phyloP scores from a whole-genome alignment of 2,797 vertebrate genomes.

The Darevskia mixta region DNA sequence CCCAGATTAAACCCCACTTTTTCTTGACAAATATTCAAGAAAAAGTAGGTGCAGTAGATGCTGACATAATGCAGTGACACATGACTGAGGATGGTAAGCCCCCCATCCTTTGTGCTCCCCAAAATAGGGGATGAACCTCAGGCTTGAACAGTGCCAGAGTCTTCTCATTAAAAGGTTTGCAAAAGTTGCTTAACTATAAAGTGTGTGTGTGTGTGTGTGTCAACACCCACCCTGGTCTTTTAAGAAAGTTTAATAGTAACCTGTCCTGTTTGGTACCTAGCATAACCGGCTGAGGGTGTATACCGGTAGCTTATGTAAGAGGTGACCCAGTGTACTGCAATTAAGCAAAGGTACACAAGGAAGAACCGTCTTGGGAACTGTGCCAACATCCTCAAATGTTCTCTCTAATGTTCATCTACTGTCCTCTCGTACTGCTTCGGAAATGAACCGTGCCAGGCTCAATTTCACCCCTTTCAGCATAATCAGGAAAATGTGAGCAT shows the following conservation, averaged over 20 bases:
- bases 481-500: neutral
- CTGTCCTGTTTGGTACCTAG: neutral
- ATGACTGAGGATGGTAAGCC: neutral
- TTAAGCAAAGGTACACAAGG: too few relatives aligned
- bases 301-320: neutral
- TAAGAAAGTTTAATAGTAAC: neutral
- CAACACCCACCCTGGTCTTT: too few relatives aligned
- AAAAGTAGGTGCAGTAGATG: neutral
- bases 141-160: neutral
- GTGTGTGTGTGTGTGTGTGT: neutral
- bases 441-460: neutral
- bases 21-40: neutral
- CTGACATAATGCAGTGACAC: neutral
- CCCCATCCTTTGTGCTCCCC: neutral
- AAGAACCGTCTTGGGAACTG: neutral
- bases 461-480: neutral
- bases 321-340: neutral
- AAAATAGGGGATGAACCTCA: neutral
- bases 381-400: neutral
- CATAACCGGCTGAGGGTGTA: too few relatives aligned
- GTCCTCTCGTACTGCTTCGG: too few relatives aligned
- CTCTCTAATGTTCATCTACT: too few relatives aligned
- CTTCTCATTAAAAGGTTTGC: neutral
- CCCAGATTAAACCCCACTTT: neutral
- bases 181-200: neutral